Conservation (phyloP, 2,113 vertebrate genomes). For the Hydropotes inermis region DNA sequence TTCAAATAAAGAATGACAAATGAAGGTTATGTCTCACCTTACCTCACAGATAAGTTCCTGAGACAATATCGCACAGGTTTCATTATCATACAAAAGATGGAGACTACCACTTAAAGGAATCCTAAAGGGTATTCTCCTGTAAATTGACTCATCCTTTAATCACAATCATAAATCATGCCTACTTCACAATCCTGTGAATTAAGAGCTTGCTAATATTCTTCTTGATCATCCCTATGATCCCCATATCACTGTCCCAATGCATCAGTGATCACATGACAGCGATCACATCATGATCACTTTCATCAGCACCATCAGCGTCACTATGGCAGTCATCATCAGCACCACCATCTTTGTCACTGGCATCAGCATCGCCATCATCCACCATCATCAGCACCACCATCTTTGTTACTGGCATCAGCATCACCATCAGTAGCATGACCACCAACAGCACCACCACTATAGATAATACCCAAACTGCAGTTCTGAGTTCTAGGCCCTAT, state of each 20-base stretch:
- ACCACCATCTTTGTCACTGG: no score
- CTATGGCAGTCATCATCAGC: rapidly evolving
- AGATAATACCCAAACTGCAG: not conserved
- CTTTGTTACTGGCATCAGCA: not conserved
- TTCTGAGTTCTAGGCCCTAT: no score
- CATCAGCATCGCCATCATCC: not conserved
- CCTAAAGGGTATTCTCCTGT: rapidly evolving
- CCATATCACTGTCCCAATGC: not conserved
- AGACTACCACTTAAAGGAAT: not conserved
- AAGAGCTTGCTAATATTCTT: not conserved
- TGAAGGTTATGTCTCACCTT: rapidly evolving
- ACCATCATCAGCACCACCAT: not conserved
- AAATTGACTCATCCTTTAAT: not conserved
- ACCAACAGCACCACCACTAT: not conserved
- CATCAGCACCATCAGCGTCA: not conserved
- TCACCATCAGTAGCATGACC: not conserved
- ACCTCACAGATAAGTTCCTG: not conserved
- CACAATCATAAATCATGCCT: no score
- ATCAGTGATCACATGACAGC: not conserved
- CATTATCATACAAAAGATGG: no score
- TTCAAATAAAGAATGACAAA: not conserved
- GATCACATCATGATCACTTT: not conserved
- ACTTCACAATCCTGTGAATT: not conserved
- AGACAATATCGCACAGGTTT: not conserved
- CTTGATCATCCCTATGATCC: not conserved